Evolutionary conservation across 2,797 vertebrate species (phyloP).

Genomic region (Brotogeris chrysoptera): DNA sequence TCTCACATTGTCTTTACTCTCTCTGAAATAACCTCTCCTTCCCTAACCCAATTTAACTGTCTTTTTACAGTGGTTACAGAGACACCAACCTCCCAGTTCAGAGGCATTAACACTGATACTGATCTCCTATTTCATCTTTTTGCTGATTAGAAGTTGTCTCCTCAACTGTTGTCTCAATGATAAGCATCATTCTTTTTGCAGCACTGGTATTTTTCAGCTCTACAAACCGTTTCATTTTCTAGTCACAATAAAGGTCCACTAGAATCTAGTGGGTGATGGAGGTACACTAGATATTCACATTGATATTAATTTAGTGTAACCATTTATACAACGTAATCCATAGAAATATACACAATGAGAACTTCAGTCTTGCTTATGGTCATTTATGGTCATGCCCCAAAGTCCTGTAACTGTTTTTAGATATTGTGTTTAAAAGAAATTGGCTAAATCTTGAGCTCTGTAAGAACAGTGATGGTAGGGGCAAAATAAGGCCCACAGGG

Average conservation of each 20-base stretch:
- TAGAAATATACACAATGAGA: not conserved
- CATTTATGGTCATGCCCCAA: conserved; percentile 1
- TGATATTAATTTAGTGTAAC: not conserved
- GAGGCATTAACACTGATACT: not conserved
- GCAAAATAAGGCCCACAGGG: not conserved
- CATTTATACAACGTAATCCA: not conserved
- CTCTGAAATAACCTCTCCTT: not conserved
- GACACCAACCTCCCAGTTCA: not conserved
- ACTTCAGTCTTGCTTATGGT: not conserved
- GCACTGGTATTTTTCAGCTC: not conserved
- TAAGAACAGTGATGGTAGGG: not conserved
- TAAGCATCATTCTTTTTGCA: not conserved
- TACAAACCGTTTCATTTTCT: not conserved
- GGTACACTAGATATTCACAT: not conserved
- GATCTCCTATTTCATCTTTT: not conserved
- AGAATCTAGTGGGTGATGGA: not conserved
- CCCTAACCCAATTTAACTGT: not conserved
- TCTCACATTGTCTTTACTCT: not conserved
- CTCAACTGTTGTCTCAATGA: not conserved
- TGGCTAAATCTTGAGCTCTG: not conserved
- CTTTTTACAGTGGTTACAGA: not conserved
- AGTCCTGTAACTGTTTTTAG: not conserved
- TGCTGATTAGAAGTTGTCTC: not conserved
- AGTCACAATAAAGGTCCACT: not conserved
- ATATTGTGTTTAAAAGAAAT: not conserved